Evolutionary conservation across 2,888 invertebrate species (phyloP).

Genomic region (Mythimna lalbum): DNA sequence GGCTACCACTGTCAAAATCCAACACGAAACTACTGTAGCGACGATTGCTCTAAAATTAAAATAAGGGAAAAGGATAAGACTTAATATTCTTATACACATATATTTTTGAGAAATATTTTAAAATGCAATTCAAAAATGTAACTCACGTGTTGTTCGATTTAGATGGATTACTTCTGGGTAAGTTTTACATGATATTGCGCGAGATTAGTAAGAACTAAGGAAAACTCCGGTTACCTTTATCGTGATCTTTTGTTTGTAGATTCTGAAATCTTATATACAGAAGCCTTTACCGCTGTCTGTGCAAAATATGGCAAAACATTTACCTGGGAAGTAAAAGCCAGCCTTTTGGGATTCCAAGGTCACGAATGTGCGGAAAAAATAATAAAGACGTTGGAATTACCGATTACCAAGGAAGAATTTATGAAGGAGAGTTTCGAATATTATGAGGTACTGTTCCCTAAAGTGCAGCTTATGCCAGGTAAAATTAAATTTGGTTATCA

Average conservation of each 20-base stretch:
- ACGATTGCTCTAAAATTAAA: slow-evolving; percentile 11
- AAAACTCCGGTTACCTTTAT: not conserved
- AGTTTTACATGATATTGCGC: slow-evolving; percentile 51
- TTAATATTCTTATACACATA: slow-evolving; percentile 34
- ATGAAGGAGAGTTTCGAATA: slow-evolving; percentile 88
- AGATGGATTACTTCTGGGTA: slow-evolving; percentile 91
- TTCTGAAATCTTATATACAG: slow-evolving; percentile 94
- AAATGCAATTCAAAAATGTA: slow-evolving; percentile 84
- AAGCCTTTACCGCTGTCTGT: slow-evolving; percentile 92
- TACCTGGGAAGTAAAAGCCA: slow-evolving; percentile 94
- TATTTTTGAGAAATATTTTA: slow-evolving; percentile 46
- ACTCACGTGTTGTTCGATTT: slow-evolving; percentile 92
- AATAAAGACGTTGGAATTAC: slow-evolving; percentile 91
- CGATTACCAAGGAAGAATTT: slow-evolving; percentile 92
- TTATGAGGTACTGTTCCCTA: slow-evolving; percentile 90
- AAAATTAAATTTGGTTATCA: slow-evolving; percentile 63
- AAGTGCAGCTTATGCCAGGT: slow-evolving; percentile 94
- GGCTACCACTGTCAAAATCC: slow-evolving; percentile 37
- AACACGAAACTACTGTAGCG: slow-evolving; percentile 34
- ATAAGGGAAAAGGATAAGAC: slow-evolving; percentile 47
- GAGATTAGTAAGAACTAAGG: slow-evolving; percentile 3
- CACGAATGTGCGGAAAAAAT: slow-evolving; percentile 91
- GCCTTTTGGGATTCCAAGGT: slow-evolving; percentile 93
- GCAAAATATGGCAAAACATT: slow-evolving; percentile 93
- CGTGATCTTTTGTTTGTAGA: slow-evolving; percentile 90